Evolutionary conservation across 2,888 invertebrate species (phyloP).

Genomic region (Epiblema foenella): DNA sequence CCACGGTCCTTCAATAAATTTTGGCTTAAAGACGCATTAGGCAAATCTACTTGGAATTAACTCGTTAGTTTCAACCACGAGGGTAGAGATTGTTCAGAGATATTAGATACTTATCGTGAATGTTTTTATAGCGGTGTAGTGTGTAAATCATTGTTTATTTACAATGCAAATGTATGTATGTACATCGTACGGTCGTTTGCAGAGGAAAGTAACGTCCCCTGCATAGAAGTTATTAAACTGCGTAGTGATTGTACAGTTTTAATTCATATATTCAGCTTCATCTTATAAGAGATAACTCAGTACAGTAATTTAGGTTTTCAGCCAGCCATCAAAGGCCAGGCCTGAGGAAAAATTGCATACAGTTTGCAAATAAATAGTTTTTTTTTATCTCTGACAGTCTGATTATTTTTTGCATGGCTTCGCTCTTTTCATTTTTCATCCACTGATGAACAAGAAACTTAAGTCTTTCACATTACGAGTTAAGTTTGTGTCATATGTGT

Average conservation of each 20-base stretch:
- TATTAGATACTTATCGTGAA: neutral
- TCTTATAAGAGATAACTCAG: neutral
- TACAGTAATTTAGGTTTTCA: neutral
- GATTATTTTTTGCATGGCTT: too few species aligned
- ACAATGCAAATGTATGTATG: conserved; percentile 8
- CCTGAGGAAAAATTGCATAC: neutral
- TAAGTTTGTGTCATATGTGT: conserved; percentile 3
- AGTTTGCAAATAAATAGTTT: too few species aligned
- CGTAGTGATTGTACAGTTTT: neutral
- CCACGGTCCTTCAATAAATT: conserved; percentile 34
- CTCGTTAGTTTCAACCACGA: conserved; percentile 22
- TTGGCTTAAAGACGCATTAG: conserved; percentile 37
- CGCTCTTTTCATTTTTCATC: too few species aligned
- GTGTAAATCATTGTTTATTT: neutral
- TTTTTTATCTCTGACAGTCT: too few species aligned
- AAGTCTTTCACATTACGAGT: neutral
- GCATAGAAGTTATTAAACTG: neutral
- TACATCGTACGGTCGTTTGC: neutral
- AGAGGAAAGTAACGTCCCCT: neutral
- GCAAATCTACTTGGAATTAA: conserved; percentile 19
- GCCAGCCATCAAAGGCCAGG: neutral
- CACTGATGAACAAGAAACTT: neutral
- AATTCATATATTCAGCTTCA: too few species aligned
- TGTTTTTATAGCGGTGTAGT: conserved; percentile 2
- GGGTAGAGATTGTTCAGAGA: conserved; percentile 17